Evolutionary conservation across 2,888 invertebrate species (phyloP), one percentile per base, ranked within the genome.

Genomic region (Anthoptus insignis): DNA sequence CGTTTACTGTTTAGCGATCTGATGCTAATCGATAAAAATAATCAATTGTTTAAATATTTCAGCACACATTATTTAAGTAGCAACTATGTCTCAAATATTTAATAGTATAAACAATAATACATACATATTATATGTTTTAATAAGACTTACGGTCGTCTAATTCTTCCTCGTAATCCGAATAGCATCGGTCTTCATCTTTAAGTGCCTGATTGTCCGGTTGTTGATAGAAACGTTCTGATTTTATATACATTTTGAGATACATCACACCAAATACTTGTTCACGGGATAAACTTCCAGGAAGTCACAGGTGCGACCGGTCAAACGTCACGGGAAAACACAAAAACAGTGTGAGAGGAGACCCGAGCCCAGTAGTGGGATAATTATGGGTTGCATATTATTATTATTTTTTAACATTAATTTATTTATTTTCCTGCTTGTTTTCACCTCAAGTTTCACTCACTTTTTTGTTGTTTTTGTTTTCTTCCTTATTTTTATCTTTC

Each of bases 221-320:
- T 75, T 88, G 89, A 70, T 90, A 91, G 65, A 92, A 92, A 76
- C 89, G 81, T 73, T 92, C 91, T 67, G 91, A 87, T 80, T 91
- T 91, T 63, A 91, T 91, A 73, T 90, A 91, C 91, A 91, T 91
- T 82, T 91, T 89, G 24, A 91, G 76, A 84, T 87, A 91, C 91
- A 92, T 90, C 78, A 81, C 88, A 79, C 66, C 61, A 56, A 69
- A 63, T 71, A 58, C 65, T 67, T 9, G 60, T 37, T 39, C 59
- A 68, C 66, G 65, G 34, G 45, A 65, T 37, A 14, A 8, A 34
- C 16, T 21, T 24, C 39, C 27, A 56, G 16, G 56, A 56, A 42
- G 22, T 37, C 56, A 42, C 56, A 54, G 24, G 19, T 34, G 21
- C 49, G 27, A 59, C 59, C 37, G 50, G 37, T 39, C 37, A 59